Evolutionary conservation across 2,888 invertebrate genomes (phyloP).

Genomic region (Autographa pulchrina): DNA sequence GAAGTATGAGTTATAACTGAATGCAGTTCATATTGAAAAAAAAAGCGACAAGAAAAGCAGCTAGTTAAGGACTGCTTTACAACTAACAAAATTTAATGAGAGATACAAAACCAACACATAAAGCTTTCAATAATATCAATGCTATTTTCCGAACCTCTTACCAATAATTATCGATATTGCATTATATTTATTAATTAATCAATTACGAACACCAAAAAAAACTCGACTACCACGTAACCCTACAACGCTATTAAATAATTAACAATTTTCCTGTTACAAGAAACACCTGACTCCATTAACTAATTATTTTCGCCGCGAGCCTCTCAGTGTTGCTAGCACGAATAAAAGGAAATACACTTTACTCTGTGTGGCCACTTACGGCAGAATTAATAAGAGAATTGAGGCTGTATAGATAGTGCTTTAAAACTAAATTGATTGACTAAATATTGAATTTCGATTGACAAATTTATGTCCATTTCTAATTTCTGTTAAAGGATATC

Average conservation of each 20-base stretch:
- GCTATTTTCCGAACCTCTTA: too few relatives aligned
- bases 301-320: slow-evolving; percentile 46
- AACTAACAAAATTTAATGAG: too few relatives aligned
- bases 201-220: neutral
- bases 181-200: neutral
- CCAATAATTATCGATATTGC: neutral
- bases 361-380: slow-evolving; percentile 2
- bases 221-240: neutral
- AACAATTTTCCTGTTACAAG: slow-evolving; percentile 40
- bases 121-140: too few relatives aligned
- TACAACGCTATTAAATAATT: slow-evolving; percentile 42
- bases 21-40: too few relatives aligned
- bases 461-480: too few relatives aligned
- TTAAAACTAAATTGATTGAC: neutral
- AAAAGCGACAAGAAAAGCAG: too few relatives aligned
- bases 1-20: too few relatives aligned
- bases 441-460: neutral
- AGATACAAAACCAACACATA: too few relatives aligned
- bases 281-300: slow-evolving; percentile 54
- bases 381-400: neutral
- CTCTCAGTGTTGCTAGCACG: slow-evolving; percentile 41
- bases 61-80: too few relatives aligned
- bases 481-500: too few relatives aligned
- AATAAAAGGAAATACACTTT: slow-evolving; percentile 48
- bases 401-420: neutral